A percentile compares a stretch with the other conserved stretches of the same genome.
Evolutionary conservation across 2,113 vertebrate species (phyloP).

Genomic region (Alectura lathami): DNA sequence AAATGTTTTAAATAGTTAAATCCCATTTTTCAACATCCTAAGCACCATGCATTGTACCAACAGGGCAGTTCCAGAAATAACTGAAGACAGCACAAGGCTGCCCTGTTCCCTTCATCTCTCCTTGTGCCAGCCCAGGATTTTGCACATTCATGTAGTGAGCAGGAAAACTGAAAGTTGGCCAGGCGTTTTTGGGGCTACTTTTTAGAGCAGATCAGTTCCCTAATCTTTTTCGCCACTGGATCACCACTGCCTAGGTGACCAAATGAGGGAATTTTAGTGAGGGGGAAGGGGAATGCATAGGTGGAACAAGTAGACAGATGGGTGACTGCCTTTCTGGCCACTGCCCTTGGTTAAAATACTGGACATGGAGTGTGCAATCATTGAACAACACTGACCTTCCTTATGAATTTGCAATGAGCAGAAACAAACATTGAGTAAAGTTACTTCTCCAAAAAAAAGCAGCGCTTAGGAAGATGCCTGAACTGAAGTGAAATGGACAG

Average conservation of each 20-base stretch:
- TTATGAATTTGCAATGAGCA: background rate
- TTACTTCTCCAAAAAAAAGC: background rate
- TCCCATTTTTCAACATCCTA: background rate
- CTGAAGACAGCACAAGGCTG: background rate
- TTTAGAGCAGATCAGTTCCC: background rate
- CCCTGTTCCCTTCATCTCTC: background rate
- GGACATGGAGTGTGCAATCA: background rate
- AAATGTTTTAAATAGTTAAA: background rate
- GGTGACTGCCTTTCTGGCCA: background rate
- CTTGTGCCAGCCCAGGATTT: background rate
- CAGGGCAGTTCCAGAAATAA: background rate
- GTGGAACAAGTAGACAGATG: background rate
- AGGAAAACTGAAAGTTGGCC: background rate
- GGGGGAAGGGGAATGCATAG: background rate
- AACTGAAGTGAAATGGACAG: background rate
- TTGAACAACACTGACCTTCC: background rate
- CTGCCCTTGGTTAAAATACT: background rate
- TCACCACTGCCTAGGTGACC: background rate
- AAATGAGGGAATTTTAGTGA: background rate
- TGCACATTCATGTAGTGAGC: background rate
- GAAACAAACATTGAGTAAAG: background rate
- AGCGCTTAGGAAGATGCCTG: background rate
- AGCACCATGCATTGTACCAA: background rate
- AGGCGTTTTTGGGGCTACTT: background rate
- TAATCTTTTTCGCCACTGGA: background rate